phyloP scores from a whole-genome alignment of 2,113 vertebrate species.

The Apus apus region DNA sequence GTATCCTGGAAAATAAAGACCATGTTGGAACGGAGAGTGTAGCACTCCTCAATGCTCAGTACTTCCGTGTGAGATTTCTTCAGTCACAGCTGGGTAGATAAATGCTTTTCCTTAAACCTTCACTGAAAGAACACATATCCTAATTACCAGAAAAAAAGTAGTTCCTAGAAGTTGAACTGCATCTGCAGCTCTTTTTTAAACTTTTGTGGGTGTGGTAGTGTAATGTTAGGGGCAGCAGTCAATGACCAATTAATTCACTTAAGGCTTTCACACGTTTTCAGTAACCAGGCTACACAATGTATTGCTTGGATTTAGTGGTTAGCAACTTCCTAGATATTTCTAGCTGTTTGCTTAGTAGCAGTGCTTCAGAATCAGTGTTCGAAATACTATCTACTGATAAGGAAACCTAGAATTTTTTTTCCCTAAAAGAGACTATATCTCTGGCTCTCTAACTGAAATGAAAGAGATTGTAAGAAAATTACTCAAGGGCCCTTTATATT shows the following conservation, averaged over 20 bases:
- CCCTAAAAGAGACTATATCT: not conserved
- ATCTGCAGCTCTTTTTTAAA: not conserved
- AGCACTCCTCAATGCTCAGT: not conserved
- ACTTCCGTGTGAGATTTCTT: not conserved
- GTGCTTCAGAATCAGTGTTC: not conserved
- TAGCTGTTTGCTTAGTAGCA: not conserved
- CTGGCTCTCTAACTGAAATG: not conserved
- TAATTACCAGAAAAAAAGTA: not conserved
- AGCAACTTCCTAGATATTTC: not conserved
- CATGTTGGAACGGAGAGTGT: not conserved
- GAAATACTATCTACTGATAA: not conserved
- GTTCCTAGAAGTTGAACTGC: not conserved
- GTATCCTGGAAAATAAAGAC: not conserved
- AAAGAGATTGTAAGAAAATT: not conserved
- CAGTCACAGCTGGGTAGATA: not conserved
- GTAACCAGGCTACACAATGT: not conserved
- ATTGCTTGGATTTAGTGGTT: not conserved
- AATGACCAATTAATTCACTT: not conserved
- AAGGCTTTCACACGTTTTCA: not conserved
- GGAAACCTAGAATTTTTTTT: accelerated
- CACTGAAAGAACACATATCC: not conserved
- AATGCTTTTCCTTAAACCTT: not conserved
- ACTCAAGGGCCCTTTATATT: not conserved
- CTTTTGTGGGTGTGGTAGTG: not conserved
- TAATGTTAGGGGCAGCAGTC: not conserved